Evolutionary conservation across 2,113 vertebrate genomes (phyloP).

Genomic region (Atherinomorus stipes): DNA sequence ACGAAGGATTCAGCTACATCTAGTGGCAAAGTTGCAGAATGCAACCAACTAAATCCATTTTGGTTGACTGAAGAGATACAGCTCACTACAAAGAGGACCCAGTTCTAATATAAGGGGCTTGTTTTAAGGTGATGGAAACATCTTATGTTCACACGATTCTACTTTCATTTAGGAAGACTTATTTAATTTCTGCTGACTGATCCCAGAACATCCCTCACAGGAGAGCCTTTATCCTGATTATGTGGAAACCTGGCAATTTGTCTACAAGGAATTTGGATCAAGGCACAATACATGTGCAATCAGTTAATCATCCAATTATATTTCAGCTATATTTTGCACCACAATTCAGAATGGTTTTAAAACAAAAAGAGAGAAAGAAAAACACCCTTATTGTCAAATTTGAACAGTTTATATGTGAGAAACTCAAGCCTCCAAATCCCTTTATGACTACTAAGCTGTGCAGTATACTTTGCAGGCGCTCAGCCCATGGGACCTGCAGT

Average conservation of each 20-base stretch:
- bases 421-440: conserved; percentile 57
- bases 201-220: background rate
- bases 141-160: background rate
- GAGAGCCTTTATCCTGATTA: background rate
- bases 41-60: background rate
- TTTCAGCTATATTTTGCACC: conserved; percentile 18
- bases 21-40: background rate
- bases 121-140: too few relatives aligned
- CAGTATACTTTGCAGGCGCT: conserved; percentile 50
- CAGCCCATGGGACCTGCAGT: conserved; percentile 36
- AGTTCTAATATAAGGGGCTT: too few relatives aligned
- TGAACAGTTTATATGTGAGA: conserved; percentile 37
- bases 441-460: conserved; percentile 61
- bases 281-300: conserved; percentile 1
- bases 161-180: too few relatives aligned
- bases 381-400: conserved; percentile 9
- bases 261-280: background rate
- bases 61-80: background rate
- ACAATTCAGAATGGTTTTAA: conserved; percentile 27
- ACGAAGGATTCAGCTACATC: background rate
- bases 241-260: background rate
- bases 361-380: too few relatives aligned
- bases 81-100: background rate
- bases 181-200: background rate
- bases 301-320: conserved; percentile 19